Conservation (phyloP, 2,888 invertebrate species). For the Dyspetes luteomarginatus region DNA sequence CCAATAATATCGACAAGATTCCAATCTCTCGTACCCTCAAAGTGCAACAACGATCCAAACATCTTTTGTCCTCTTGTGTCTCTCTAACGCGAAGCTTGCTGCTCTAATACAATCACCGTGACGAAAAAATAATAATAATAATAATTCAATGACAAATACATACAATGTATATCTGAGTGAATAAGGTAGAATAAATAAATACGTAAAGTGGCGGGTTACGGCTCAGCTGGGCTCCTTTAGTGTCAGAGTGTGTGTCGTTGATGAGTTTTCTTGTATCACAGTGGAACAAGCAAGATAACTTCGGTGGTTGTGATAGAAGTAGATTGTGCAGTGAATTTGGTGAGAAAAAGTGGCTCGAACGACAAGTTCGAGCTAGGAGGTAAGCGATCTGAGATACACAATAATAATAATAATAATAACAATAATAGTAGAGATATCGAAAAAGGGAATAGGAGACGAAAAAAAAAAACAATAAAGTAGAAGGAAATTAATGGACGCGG, state of each 20-base stretch:
- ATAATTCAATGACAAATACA: conserved; percentile 7
- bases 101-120: not conserved
- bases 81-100: not conserved
- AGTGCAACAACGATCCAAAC: not conserved
- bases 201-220: conserved; percentile 66
- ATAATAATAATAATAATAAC: not conserved
- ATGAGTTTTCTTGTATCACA: conserved; percentile 43
- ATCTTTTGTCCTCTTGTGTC: not conserved
- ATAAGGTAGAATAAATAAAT: conserved; percentile 53
- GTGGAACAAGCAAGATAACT: conserved; percentile 22
- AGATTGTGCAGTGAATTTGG: conserved; percentile 52
- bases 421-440: not conserved
- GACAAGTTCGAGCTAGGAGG: conserved; percentile 57
- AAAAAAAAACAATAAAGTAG: not conserved
- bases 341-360: conserved; percentile 56
- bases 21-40: not conserved
- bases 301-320: conserved; percentile 7
- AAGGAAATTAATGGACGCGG: not conserved
- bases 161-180: conserved; percentile 34
- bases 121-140: not conserved
- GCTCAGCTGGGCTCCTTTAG: conserved; percentile 77
- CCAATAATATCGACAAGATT: not conserved
- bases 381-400: conserved; percentile 29
- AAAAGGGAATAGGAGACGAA: not conserved
- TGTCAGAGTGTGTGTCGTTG: conserved; percentile 59